phyloP scores from a whole-genome alignment of 2,888 invertebrate genomes.

The Hyposoter didymator region DNA sequence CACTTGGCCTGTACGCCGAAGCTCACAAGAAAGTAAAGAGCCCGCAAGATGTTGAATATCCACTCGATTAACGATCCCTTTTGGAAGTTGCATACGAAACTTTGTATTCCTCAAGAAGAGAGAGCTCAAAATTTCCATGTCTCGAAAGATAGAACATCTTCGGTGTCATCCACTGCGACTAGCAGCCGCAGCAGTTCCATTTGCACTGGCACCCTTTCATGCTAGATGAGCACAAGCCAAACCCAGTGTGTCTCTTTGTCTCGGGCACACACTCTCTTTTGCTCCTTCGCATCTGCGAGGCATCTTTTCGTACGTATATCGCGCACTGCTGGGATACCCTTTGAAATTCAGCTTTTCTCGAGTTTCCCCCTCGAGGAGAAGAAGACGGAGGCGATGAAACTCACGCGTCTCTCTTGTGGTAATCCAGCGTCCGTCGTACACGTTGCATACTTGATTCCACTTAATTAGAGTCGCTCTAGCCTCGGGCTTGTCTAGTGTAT shows the following conservation, averaged over 20 bases:
- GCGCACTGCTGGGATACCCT: slow-evolving; percentile 4
- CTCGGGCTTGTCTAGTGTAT: slow-evolving; percentile 68
- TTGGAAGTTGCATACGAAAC: slow-evolving; percentile 73
- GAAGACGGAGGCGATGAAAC: slow-evolving; percentile 22
- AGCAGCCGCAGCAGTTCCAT: background rate
- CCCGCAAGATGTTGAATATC: slow-evolving; percentile 23
- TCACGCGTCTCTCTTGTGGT: slow-evolving; percentile 37
- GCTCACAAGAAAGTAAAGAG: slow-evolving; percentile 4
- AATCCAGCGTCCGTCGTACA: slow-evolving; percentile 72
- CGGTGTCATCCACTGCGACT: slow-evolving; percentile 28
- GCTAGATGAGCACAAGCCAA: background rate
- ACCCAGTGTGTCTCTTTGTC: background rate
- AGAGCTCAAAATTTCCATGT: slow-evolving; percentile 57
- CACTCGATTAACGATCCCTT: slow-evolving; percentile 69
- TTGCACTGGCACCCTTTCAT: slow-evolving; percentile 5
- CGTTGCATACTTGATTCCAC: slow-evolving; percentile 79
- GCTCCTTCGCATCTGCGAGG: background rate
- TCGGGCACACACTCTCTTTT: background rate
- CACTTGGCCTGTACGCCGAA: background rate
- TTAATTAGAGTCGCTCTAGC: slow-evolving; percentile 79
- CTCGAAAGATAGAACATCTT: slow-evolving; percentile 15
- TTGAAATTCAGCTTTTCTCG: slow-evolving; percentile 24
- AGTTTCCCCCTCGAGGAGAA: background rate
- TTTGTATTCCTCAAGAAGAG: slow-evolving; percentile 67
- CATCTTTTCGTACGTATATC: slow-evolving; percentile 12